Evolutionary conservation across 2,888 invertebrate genomes (phyloP).

Genomic region (Hypena proboscidalis): DNA sequence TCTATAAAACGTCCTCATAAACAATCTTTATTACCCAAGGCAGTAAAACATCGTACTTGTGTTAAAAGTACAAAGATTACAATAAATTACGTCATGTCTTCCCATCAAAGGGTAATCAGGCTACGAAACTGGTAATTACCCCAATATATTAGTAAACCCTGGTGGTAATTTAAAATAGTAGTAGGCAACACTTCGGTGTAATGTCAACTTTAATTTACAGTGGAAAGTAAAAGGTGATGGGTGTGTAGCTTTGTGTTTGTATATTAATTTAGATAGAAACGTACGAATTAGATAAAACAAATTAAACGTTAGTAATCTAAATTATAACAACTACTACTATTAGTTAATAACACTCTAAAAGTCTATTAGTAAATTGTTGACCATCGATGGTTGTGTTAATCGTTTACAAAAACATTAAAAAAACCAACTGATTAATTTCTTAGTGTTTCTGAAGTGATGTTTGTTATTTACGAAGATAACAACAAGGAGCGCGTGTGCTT

Average conservation of each 20-base stretch:
- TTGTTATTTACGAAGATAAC: constrained; percentile 12
- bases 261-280: constrained; percentile 52
- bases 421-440: constrained; percentile 32
- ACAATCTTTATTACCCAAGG: too few species aligned
- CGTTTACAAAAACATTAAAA: constrained; percentile 43
- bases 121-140: too few species aligned
- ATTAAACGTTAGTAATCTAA: constrained; percentile 9
- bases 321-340: constrained; percentile 9
- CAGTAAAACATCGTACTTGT: too few species aligned
- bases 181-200: constrained; percentile 35
- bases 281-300: constrained; percentile 39
- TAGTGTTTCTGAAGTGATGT: constrained; percentile 32
- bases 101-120: too few species aligned
- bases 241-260: constrained; percentile 76
- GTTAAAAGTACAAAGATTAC: too few species aligned
- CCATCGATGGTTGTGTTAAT: constrained; percentile 30
- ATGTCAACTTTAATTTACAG: constrained; percentile 68
- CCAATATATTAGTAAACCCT: neutral
- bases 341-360: constrained; percentile 25
- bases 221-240: constrained; percentile 75
- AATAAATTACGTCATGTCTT: too few species aligned
- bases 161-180: constrained; percentile 8
- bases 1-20: too few species aligned
- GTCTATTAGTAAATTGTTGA: constrained; percentile 25
- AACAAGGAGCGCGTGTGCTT: constrained; percentile 23